Conservation (phyloP, 1,140 invertebrate species). For the Saccostrea glomerata region DNA sequence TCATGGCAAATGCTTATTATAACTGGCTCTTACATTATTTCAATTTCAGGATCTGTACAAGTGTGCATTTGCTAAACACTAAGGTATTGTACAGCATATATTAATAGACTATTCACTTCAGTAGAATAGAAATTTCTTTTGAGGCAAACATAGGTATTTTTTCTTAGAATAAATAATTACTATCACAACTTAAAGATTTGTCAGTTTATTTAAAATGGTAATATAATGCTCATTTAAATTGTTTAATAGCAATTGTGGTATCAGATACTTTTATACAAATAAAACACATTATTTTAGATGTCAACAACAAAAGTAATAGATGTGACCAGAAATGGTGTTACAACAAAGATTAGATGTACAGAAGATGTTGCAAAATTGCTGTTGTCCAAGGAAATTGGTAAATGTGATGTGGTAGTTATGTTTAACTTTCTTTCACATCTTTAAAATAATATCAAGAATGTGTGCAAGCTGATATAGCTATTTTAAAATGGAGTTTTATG, state of each 20-base stretch:
- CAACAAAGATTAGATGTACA: neutral
- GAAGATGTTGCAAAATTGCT: neutral
- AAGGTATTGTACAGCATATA: too few relatives aligned
- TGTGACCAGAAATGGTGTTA: slow-evolving; percentile 3
- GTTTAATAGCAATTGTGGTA: too few relatives aligned
- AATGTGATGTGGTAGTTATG: neutral
- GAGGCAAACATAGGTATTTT: neutral
- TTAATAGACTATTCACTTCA: neutral
- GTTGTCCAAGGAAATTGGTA: slow-evolving; percentile 19
- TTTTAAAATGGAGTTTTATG: too few relatives aligned
- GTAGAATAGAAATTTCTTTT: neutral
- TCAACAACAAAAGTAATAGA: neutral
- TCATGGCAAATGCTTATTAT: neutral
- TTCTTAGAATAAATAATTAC: neutral
- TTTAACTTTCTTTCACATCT: neutral
- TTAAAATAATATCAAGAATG: too few relatives aligned
- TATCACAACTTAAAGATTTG: too few relatives aligned
- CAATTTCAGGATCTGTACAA: neutral
- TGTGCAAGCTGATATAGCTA: neutral
- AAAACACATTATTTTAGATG: neutral
- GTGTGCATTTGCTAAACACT: neutral
- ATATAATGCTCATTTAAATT: too few relatives aligned
- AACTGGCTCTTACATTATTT: neutral
- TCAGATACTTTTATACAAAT: neutral
- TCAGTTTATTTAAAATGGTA: too few relatives aligned